Conservation (phyloP, 2,888 invertebrate genomes). For the Philonicus albiceps region DNA sequence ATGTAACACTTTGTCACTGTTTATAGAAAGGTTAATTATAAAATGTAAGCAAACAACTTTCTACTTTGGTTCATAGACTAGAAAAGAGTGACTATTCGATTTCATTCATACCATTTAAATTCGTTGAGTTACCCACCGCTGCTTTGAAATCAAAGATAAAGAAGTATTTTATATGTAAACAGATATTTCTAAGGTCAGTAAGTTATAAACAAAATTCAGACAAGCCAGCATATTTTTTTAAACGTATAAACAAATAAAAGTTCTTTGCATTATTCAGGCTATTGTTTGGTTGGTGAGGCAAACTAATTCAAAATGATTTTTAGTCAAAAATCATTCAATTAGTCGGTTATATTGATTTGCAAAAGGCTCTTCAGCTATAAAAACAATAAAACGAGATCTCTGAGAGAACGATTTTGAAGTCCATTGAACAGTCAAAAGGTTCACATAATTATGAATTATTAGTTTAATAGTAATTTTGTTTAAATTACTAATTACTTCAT, state of each 20-base stretch:
- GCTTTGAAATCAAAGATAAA: not conserved
- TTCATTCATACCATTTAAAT: not conserved
- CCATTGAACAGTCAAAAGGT: too few species aligned
- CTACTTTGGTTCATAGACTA: not conserved
- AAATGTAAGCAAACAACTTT: not conserved
- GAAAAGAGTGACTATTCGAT: not conserved
- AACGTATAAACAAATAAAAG: not conserved
- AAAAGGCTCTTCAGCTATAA: too few species aligned
- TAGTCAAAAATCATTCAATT: too few species aligned
- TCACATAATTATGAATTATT: too few species aligned
- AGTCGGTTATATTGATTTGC: too few species aligned
- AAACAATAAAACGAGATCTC: too few species aligned
- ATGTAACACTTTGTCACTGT: not conserved
- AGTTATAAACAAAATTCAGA: not conserved
- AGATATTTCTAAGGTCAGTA: not conserved
- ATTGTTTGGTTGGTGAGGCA: not conserved
- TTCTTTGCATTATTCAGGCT: not conserved
- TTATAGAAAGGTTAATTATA: not conserved
- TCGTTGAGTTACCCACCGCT: not conserved
- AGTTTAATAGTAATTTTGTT: too few species aligned
- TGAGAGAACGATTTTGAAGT: too few species aligned
- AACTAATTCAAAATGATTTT: not conserved
- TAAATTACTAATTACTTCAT: too few species aligned
- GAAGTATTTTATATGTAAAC: not conserved
- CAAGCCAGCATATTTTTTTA: not conserved